phyloP scores from a whole-genome alignment of 2,113 vertebrate species.

The Oreocharis arfaki region DNA sequence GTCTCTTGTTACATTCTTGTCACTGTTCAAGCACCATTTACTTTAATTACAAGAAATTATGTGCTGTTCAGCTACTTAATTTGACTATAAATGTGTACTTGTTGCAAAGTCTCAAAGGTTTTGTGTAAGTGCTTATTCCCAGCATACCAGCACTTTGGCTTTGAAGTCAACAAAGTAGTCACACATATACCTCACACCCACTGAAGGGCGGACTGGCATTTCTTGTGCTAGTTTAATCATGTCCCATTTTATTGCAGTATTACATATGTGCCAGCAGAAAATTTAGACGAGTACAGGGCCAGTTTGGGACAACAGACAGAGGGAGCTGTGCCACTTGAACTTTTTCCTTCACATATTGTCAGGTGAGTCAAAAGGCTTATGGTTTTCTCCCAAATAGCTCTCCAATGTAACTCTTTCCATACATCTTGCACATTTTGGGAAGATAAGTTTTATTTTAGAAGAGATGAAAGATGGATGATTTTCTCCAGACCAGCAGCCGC shows the following conservation, averaged over 20 bases:
- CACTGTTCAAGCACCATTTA: neutral
- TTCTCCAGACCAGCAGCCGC: neutral
- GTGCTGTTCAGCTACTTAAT: neutral
- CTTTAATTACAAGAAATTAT: neutral
- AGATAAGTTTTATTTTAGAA: neutral
- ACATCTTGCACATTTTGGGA: neutral
- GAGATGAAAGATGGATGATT: neutral
- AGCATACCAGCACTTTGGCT: neutral
- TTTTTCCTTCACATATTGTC: slow-evolving; percentile 58
- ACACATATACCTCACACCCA: neutral
- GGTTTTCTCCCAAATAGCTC: neutral
- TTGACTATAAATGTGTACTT: neutral
- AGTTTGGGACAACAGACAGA: slow-evolving; percentile 71
- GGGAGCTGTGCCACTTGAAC: slow-evolving; percentile 57
- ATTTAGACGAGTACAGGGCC: slow-evolving; percentile 87
- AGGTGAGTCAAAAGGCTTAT: slow-evolving; percentile 57
- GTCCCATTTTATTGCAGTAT: slow-evolving; percentile 80
- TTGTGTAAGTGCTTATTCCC: neutral
- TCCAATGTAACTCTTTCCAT: neutral
- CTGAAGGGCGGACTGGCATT: neutral
- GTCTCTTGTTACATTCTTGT: neutral
- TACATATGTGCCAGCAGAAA: slow-evolving; percentile 88
- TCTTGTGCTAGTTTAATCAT: slow-evolving; percentile 9
- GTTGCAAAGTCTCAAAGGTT: neutral
- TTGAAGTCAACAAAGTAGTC: neutral